Percentiles rank a stretch among this genome's conserved stretches.
These are phyloP conservation scores for Amphiura filiformis DNA, from an alignment of 35 echinoderm and acorn worm genomes.

Conservation along the genomic window DNA sequence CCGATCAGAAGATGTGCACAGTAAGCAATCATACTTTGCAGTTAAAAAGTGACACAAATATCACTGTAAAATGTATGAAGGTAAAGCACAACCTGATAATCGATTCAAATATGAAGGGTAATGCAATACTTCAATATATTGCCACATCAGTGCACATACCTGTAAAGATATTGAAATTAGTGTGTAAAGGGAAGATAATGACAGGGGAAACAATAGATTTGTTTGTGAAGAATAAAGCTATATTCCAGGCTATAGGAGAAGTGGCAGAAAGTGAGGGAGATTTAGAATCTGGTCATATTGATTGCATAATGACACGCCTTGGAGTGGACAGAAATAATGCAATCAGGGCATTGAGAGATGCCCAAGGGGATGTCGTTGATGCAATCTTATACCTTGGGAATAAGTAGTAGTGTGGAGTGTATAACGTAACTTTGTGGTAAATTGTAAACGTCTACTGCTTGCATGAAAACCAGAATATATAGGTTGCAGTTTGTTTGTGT, in stretches of 20 bases:
- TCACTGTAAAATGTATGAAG: conserved; percentile 63
- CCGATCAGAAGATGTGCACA: neutral
- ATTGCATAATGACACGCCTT: conserved; percentile 39
- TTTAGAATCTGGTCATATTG: conserved; percentile 37
- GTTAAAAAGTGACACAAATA: neutral
- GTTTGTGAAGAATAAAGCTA: conserved; percentile 48
- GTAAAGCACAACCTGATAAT: conserved; percentile 46
- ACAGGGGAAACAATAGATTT: conserved; percentile 33
- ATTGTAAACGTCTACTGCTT: too few species aligned
- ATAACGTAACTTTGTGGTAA: too few species aligned
- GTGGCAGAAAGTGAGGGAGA: conserved; percentile 65
- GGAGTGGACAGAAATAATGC: conserved; percentile 74
- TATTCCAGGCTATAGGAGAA: conserved; percentile 94
- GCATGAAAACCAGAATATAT: too few species aligned
- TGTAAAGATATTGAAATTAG: conserved; percentile 52
- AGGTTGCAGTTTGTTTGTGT: too few species aligned
- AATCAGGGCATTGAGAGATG: conserved; percentile 55
- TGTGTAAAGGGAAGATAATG: conserved; percentile 74
- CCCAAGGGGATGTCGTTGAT: conserved; percentile 69
- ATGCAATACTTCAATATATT: conserved; percentile 32
- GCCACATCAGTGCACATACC: conserved; percentile 43
- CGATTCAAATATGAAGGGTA: neutral
- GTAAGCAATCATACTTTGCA: neutral
- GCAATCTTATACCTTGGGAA: conserved; percentile 83
- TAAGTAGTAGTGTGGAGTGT: conserved; percentile 38